Evolutionary conservation across 2,797 vertebrate genomes (phyloP), one percentile per base, ranked within the genome.

Genomic region (Percopsis omiscomaycus): DNA sequence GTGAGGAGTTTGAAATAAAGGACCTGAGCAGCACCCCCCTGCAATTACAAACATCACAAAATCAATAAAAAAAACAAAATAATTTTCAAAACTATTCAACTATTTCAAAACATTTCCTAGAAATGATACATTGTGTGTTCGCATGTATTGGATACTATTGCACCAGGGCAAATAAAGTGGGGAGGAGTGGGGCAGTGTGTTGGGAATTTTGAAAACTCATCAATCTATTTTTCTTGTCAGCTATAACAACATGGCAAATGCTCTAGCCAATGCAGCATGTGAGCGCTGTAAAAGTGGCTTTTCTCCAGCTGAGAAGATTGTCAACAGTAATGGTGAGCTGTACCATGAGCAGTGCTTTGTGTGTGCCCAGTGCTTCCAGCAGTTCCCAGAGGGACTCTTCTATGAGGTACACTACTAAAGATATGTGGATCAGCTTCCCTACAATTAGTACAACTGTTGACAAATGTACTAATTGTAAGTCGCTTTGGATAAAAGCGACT

Each of bases 321-420:
- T 98, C 68, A 98, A 96, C 86, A 95, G 94, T 73, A 96, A 95
- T 0, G 94, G 94, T 0, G 94, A 95, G 74, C 89, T 96, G 59
- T 99, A 97, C 87, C 98, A 99, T 0, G 96, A 98, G 82, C 95
- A 96, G 86, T 99, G 98, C 85, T 99, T 99, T 0, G 96, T 98
- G 61, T 99, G 98, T 0, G 96, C 98, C 2, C 98, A 99, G 90
- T 99, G 98, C 82, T 98, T 99, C 72, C 97, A 98, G 78, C 96
- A 97, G 87, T 98, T 99, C 77, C 96, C 95, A 0, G 96, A 99
- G 49, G 98, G 98, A 22, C 95, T 99, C 64, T 99, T 98, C 90
- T 99, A 99, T 0, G 98, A 99, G 96, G 98, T 98, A 79, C 12
- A n/a, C n/a, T n/a, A 48, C 46, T 12, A 4, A 11, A 48, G 14